These are phyloP conservation scores for Liasis olivaceus DNA, from an alignment of 2,797 vertebrate genomes.

Conservation along the genomic window DNA sequence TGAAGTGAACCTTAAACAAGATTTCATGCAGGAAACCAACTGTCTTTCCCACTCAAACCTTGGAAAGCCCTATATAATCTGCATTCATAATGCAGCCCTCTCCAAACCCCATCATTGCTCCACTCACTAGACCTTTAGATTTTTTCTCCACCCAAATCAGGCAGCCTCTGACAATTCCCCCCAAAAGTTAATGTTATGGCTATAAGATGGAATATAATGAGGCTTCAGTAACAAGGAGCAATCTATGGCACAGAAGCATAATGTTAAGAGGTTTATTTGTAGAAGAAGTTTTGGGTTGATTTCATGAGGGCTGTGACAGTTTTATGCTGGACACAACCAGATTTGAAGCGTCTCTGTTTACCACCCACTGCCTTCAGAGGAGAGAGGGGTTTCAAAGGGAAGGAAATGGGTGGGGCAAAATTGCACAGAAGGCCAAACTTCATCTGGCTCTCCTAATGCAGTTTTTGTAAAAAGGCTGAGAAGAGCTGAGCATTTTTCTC, in stretches of 20 bases:
- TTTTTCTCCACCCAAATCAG: not conserved
- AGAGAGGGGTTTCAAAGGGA: not conserved
- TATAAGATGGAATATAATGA: not conserved
- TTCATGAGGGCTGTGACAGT: not conserved
- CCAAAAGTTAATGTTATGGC: conserved; percentile 19
- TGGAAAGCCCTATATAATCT: not conserved
- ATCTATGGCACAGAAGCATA: not conserved
- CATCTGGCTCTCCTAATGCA: conserved; percentile 19
- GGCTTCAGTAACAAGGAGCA: not conserved
- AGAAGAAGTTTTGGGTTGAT: not conserved
- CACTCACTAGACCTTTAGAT: not conserved
- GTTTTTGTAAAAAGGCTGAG: not conserved
- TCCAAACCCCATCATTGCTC: not conserved
- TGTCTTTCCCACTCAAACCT: not conserved
- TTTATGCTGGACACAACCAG: not conserved
- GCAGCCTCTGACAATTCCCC: not conserved
- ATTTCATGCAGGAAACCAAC: not conserved
- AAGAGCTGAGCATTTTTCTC: not conserved
- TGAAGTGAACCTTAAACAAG: not conserved
- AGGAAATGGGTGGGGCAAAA: not conserved
- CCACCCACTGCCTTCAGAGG: not conserved
- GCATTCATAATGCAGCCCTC: not conserved
- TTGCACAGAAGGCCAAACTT: not conserved
- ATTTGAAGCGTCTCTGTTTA: not conserved
- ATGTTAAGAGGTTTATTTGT: not conserved